Base-by-base conservation (phyloP, 2,888 invertebrate species). In the Rhagium mordax region DNA sequence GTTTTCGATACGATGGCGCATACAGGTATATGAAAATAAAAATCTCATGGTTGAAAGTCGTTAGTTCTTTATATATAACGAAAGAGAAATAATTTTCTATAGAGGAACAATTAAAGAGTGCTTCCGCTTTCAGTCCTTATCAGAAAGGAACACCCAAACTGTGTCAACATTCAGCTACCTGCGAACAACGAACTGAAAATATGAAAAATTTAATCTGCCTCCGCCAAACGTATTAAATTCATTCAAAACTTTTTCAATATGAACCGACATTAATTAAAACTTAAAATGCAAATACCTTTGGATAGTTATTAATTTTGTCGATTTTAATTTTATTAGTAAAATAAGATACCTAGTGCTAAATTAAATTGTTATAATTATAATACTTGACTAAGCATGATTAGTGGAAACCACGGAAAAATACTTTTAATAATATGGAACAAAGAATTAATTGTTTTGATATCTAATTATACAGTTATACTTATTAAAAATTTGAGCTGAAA, bases 151-250 rank as follows among this genome's bases (percentile, higher is more conserved):
- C 67, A 67, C 67, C 67, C 67, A 67, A 41, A 57, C 47, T 57
- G 67, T 67, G 67, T 67, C 67, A 67, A 67, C 67, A 67, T 67
- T 67, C 67, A 53, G 20, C 57, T 57, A 57, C 67, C 57, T 57
- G 67, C 55, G 67, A 67, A 55, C 67, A 55, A 53, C 33, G 21
- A n/a, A 41, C 33, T 27, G 57, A 47, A 57, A 67, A 67, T 67
- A 57, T 67, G 67, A 57, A 67, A 67, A 57, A 57, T 67, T 41
- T 67, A 67, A 67, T 67, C 55, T 67, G 18, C 57, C 24, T 67
- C 57, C 51, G 16, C 67, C 67, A 57, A 67, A 57, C 55, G 41
- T 53, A 67, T 67, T 67, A 67, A 67, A 67, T 21, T 57, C 47
- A 20, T 57, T 67, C 21, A 20, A 57, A 67, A 51, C 29, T 67